phyloP scores from a whole-genome alignment of 2,797 vertebrate species.

The Morus bassanus region DNA sequence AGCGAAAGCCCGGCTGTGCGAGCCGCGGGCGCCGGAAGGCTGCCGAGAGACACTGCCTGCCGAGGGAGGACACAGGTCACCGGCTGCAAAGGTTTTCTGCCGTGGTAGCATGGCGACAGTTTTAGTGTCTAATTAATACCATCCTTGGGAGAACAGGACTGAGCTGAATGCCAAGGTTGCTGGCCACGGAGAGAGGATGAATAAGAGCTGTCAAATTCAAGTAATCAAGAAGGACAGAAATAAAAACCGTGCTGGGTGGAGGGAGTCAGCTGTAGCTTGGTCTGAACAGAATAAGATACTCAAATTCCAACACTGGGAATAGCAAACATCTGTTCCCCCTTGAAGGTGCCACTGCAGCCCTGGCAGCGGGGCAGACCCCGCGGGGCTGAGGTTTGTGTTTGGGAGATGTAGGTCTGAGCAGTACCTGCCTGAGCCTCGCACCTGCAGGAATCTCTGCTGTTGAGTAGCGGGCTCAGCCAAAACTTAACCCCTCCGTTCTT shows the following conservation, averaged over 20 bases:
- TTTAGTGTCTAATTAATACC: constrained; percentile 20
- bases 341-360: background rate
- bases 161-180: background rate
- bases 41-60: background rate
- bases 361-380: background rate
- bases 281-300: background rate
- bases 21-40: background rate
- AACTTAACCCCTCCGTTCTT: background rate
- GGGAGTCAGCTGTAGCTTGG: background rate
- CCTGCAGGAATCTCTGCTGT: background rate
- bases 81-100: background rate
- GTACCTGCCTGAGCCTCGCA: background rate
- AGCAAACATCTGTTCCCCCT: background rate
- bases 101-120: background rate
- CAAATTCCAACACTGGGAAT: fast-evolving
- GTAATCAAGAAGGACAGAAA: background rate
- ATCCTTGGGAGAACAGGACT: background rate
- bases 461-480: background rate
- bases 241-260: background rate
- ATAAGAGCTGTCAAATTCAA: background rate
- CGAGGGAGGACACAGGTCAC: background rate
- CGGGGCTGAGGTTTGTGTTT: background rate
- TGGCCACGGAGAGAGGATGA: background rate
- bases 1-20: background rate
- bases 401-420: fast-evolving